Evolutionary conservation across 2,888 invertebrate species (phyloP).

Genomic region (Parasteatoda lunata): DNA sequence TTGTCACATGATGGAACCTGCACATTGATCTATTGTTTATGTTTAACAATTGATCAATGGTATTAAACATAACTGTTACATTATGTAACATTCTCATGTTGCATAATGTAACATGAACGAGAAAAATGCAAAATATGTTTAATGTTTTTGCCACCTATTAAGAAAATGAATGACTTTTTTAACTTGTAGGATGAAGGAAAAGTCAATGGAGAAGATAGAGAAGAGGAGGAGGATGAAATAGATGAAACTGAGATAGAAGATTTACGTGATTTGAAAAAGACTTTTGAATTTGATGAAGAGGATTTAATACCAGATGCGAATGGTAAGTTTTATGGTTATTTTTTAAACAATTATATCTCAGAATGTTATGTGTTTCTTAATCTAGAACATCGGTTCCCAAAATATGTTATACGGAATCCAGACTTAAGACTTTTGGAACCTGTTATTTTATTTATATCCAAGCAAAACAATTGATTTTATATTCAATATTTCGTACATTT

Average conservation of each 20-base stretch:
- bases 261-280: constrained; percentile 74
- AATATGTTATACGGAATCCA: background rate
- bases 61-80: no score
- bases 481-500: background rate
- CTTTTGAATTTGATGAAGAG: constrained; percentile 74
- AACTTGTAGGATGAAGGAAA: background rate
- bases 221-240: background rate
- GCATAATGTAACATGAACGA: no score
- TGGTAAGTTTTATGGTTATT: background rate
- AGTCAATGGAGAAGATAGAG: no score
- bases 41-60: no score
- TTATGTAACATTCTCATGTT: no score
- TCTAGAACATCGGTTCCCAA: background rate
- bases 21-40: no score
- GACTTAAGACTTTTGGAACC: background rate
- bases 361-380: background rate
- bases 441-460: background rate
- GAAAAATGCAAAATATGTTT: background rate
- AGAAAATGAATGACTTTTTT: background rate
- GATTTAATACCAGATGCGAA: constrained; percentile 72
- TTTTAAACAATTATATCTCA: background rate
- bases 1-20: no score
- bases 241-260: constrained; percentile 72
- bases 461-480: background rate
- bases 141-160: no score